Conservation (phyloP, 2,888 invertebrate genomes). For the Caenorhabditis wallacei region DNA sequence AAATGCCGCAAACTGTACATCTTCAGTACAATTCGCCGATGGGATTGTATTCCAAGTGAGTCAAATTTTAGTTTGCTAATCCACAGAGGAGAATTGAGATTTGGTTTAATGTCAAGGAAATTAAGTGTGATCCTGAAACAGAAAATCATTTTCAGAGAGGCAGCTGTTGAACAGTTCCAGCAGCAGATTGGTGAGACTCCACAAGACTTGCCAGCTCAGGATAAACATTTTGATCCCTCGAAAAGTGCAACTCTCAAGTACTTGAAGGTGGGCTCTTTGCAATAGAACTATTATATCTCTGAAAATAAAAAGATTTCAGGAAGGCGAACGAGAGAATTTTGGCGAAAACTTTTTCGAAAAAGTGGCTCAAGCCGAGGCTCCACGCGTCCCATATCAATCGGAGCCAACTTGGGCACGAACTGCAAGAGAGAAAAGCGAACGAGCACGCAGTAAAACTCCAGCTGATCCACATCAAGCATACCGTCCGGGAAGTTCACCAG, state of each 20-base stretch:
- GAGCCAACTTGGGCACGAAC: conserved; percentile 74
- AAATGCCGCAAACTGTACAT: conserved; percentile 75
- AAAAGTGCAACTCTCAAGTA: conserved; percentile 74
- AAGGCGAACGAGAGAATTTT: conserved; percentile 66
- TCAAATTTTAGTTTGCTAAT: neutral
- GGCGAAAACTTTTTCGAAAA: conserved; percentile 74
- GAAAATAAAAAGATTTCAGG: conserved; percentile 39
- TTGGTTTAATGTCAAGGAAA: no score
- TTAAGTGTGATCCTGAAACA: no score
- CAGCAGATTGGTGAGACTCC: conserved; percentile 73
- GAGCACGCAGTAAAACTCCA: conserved; percentile 71
- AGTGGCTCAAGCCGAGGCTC: conserved; percentile 74
- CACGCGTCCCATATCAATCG: conserved; percentile 69
- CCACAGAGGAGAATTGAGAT: no score
- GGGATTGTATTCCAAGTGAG: conserved; percentile 77
- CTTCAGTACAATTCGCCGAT: conserved; percentile 80
- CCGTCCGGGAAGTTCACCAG: conserved; percentile 62
- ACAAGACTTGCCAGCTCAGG: conserved; percentile 67
- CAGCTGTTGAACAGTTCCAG: conserved; percentile 73
- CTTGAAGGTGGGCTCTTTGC: conserved; percentile 54
- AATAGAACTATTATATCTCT: neutral
- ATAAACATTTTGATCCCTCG: conserved; percentile 75
- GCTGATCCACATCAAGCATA: conserved; percentile 65
- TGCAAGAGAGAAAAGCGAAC: conserved; percentile 75
- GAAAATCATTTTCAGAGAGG: conserved; percentile 71